Base-by-base conservation (phyloP, 2,113 vertebrate genomes). In the Melospiza melodia region DNA sequence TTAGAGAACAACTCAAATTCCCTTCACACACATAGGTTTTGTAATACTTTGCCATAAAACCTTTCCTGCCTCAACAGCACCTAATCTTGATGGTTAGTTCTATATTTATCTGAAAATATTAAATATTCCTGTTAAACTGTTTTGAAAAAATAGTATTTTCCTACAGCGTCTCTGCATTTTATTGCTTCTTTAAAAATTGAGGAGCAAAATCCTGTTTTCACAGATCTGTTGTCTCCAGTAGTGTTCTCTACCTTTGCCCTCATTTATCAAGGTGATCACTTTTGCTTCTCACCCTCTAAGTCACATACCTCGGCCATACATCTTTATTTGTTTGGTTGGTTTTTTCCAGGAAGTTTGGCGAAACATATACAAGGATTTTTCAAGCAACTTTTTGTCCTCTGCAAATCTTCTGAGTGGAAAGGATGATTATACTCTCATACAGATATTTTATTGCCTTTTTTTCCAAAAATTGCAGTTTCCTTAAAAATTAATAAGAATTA, bases 391-490 rank as follows among this genome's bases (percentile, higher is more conserved):
- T 92, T 74, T 84, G 7, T 35, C n/a, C 28, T 41, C 25, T 63
- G 8, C 12, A 68, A 41, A 80, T 79, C 8, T 57, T 73, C 27
- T 79, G 16, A 58, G 31, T 58, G 14, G 20, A 89, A 88, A 43
- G 17, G 10, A 67, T 73, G 27, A 87, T 37, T 71, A 12, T 24
- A 54, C 3, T 44, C 10, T 63, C 30, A 63, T 25, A n/a, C 4
- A 58, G 43, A 74, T 39, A 68, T 35, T 75, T 59, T 30, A n/a
- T 41, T 89, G 20, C 16, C 41, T 68, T 61, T 61, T 51, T 22
- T 19, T 2, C 4, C 12, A 55, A 63, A 77, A 78, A 18, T 43
- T 87, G 19, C 0, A 0, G 4, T 51, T 90, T 82, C 16, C 7
- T 76, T 37, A 48, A 67, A 89, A 92, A 85, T 74, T 37, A 76